Evolutionary conservation across 2,888 invertebrate species (phyloP).

Genomic region (Phoenoteleia sp.): DNA sequence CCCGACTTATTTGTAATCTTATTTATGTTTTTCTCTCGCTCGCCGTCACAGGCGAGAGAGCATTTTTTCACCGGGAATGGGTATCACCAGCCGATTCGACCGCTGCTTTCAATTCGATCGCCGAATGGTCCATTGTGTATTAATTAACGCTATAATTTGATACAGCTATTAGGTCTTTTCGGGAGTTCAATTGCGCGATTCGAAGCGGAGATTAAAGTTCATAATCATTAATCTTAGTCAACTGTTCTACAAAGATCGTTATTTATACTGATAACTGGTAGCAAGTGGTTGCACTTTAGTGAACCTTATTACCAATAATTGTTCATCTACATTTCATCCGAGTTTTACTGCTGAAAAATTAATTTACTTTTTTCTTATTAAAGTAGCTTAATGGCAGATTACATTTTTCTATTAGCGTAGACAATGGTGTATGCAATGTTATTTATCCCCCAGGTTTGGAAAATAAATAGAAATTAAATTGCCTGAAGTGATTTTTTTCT

Average conservation of each 20-base stretch:
- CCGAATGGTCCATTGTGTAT: constrained; percentile 7
- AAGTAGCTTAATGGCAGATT: no score
- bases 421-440: no score
- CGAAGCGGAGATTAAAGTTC: constrained; percentile 2
- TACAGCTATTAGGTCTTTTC: not conserved
- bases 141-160: not conserved
- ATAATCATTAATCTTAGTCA: constrained; percentile 36
- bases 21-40: constrained; percentile 26
- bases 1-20: constrained; percentile 18
- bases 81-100: constrained; percentile 10
- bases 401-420: no score
- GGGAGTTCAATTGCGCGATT: constrained; percentile 3
- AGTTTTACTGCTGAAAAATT: no score
- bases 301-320: not conserved
- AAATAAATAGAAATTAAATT: no score
- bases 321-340: not conserved
- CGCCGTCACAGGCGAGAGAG: constrained; percentile 30
- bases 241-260: constrained; percentile 5
- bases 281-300: constrained; percentile 6
- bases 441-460: no score
- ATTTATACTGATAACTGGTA: not conserved
- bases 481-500: no score
- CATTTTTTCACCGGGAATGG: constrained; percentile 40
- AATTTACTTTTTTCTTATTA: no score
- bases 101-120: constrained; percentile 35